Conservation (phyloP, 2,797 vertebrate genomes). For the Spinibarbus caldwelli region DNA sequence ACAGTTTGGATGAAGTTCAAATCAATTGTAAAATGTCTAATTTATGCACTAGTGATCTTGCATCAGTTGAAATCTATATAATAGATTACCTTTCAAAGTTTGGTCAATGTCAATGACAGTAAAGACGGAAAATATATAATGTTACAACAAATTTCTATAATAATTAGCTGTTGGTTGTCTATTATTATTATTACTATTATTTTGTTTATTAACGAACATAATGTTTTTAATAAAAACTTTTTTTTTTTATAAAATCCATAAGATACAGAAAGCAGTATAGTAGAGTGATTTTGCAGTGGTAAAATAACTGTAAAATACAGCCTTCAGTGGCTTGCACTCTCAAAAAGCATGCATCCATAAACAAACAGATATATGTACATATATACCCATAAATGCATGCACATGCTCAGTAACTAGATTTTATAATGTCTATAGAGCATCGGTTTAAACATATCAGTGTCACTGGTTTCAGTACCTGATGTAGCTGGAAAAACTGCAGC, state of each 20-base stretch:
- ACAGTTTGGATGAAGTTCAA: neutral
- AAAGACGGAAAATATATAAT: neutral
- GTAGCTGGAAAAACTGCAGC: conserved; percentile 81
- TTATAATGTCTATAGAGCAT: neutral
- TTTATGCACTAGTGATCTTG: neutral
- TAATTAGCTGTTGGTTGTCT: neutral
- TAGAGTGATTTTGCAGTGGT: neutral
- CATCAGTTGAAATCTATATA: neutral
- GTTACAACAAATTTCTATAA: neutral
- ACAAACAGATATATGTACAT: neutral
- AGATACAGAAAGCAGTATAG: neutral
- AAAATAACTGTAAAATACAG: neutral
- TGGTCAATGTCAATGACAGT: neutral
- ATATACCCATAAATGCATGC: conserved; percentile 14
- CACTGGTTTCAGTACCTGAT: conserved; percentile 78
- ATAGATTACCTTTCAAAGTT: neutral
- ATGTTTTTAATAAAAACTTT: neutral
- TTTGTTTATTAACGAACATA: neutral
- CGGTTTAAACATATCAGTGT: neutral
- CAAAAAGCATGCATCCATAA: neutral
- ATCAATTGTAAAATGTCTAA: neutral
- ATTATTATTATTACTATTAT: neutral
- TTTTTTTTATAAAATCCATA: too few species aligned
- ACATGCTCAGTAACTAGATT: neutral
- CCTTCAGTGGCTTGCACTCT: too few species aligned